Evolutionary conservation across 1,140 invertebrate species (phyloP).

Genomic region (Drosophila littoralis): DNA sequence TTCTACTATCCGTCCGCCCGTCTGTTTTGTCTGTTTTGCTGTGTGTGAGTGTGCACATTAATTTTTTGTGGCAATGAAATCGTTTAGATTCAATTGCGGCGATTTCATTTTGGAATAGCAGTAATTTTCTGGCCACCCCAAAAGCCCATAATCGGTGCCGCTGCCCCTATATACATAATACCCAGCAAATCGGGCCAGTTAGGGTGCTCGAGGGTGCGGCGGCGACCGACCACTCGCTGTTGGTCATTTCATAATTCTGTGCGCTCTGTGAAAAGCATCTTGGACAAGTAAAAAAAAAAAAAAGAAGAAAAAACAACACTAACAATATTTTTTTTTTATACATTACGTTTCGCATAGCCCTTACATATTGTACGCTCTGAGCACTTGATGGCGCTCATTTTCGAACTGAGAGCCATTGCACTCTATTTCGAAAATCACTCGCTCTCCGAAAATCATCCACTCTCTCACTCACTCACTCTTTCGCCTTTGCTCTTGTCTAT

Average conservation of each 20-base stretch:
- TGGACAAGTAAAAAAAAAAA: conserved; percentile 56
- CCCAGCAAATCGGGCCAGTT: background rate
- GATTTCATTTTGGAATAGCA: conserved; percentile 81
- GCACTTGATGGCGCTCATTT: conserved; percentile 13
- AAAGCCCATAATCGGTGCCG: conserved; percentile 28
- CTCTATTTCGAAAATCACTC: conserved; percentile 53
- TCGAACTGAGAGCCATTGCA: conserved; percentile 40
- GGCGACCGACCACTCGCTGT: conserved; percentile 51
- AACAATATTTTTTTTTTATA: conserved; percentile 29
- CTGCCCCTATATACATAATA: conserved; percentile 12
- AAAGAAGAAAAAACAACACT: conserved; percentile 19
- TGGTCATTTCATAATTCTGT: conserved; percentile 73
- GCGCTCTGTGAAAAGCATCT: conserved; percentile 50
- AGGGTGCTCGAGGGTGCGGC: conserved; percentile 4
- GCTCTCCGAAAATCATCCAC: conserved; percentile 10
- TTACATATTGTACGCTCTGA: conserved; percentile 26
- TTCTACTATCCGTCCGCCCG: conserved; percentile 4
- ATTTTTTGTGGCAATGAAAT: conserved; percentile 73
- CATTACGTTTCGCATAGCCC: conserved; percentile 53
- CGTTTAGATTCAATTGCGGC: conserved; percentile 79
- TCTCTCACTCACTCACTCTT: conserved; percentile 1
- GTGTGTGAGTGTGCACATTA: conserved; percentile 29
- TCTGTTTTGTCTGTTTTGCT: conserved; percentile 26
- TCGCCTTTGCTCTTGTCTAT: conserved; percentile 13
- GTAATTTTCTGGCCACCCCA: conserved; percentile 77